These are phyloP conservation scores for Ifrita kowaldi DNA, from an alignment of 2,113 vertebrate genomes.

Conservation along the genomic window DNA sequence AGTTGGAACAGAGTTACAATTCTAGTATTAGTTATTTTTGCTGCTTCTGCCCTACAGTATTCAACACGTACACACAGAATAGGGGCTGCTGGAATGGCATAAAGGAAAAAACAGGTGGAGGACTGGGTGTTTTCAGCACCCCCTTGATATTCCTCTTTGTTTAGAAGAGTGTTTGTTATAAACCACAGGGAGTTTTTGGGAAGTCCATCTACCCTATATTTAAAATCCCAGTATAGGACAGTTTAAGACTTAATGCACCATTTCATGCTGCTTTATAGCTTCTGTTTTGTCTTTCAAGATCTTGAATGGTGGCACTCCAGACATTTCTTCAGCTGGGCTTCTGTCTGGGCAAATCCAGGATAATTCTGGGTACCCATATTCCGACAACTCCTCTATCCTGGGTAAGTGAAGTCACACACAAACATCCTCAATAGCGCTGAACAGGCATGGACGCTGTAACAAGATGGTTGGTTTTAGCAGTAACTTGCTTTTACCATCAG, in stretches of 20 bases:
- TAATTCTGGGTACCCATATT: conserved; percentile 92
- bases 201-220: not conserved
- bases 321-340: conserved; percentile 85
- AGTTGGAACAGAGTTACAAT: not conserved
- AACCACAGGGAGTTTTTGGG: not conserved
- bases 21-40: not conserved
- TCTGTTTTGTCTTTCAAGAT: conserved; percentile 74
- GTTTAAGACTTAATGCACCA: not conserved
- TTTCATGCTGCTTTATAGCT: not conserved
- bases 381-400: conserved; percentile 91
- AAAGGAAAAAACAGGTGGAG: not conserved
- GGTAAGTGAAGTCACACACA: conserved; percentile 74
- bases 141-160: not conserved
- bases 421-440: rapidly evolving
- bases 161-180: not conserved
- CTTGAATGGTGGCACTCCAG: conserved; percentile 91
- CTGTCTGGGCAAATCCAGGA: conserved; percentile 86
- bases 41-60: not conserved
- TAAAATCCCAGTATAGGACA: not conserved
- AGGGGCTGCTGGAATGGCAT: not conserved
- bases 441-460: rapidly evolving
- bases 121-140: not conserved
- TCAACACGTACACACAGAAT: not conserved
- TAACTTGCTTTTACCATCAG: not conserved
- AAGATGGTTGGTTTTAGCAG: not conserved